Evolutionary conservation across 2,888 invertebrate species (phyloP).

Genomic region (Hedychridium roseum): DNA sequence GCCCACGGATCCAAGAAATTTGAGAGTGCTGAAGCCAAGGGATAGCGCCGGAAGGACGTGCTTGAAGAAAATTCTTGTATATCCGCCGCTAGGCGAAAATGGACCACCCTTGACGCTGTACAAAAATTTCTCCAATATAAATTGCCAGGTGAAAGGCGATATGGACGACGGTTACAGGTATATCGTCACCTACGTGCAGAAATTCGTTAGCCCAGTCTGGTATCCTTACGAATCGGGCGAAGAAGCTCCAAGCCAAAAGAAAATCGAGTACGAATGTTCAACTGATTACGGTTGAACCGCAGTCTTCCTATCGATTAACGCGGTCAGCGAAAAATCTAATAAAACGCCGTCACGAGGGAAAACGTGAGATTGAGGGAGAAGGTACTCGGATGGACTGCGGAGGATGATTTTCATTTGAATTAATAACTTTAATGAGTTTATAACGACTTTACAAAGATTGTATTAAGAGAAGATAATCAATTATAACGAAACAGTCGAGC

Average conservation of each 20-base stretch:
- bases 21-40: slow-evolving; percentile 29
- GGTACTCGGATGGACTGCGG: too few species aligned
- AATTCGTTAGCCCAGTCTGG: slow-evolving; percentile 42
- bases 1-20: slow-evolving; percentile 3
- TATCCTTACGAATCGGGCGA: slow-evolving; percentile 21
- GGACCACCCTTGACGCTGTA: slow-evolving; percentile 46
- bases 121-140: slow-evolving; percentile 48
- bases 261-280: slow-evolving; percentile 26
- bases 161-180: slow-evolving; percentile 40
- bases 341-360: too few species aligned
- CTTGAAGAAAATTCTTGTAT: slow-evolving; percentile 43
- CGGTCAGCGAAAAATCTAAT: too few species aligned
- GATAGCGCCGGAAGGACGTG: slow-evolving; percentile 13
- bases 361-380: too few species aligned
- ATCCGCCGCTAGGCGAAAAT: slow-evolving; percentile 42
- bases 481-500: too few species aligned
- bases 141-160: slow-evolving; percentile 38
- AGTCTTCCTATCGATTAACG: too few species aligned
- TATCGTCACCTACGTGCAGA: slow-evolving; percentile 48
- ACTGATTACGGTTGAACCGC: slow-evolving; percentile 41
- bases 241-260: neutral
- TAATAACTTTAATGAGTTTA: too few species aligned
- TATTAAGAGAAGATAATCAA: too few species aligned
- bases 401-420: too few species aligned
- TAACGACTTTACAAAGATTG: too few species aligned